A percentile compares a stretch with the other conserved stretches of the same genome.
Conservation (phyloP, 1,140 invertebrate genomes). For the Drosophila equinoxialis region DNA sequence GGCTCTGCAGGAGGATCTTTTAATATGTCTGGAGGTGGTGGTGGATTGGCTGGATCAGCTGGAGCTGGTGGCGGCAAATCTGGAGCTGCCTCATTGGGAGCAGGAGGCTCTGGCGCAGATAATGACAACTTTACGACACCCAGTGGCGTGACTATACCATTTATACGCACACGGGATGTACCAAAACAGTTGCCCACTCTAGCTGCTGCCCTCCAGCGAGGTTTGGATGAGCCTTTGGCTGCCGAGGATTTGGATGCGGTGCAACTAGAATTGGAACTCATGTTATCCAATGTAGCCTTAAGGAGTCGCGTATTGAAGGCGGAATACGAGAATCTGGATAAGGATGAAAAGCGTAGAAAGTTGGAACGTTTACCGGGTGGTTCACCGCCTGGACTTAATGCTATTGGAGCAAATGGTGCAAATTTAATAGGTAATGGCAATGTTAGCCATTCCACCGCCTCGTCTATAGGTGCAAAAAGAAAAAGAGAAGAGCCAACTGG, state of each 20-base stretch:
- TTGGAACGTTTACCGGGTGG: slow-evolving; percentile 77
- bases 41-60: slow-evolving; percentile 37
- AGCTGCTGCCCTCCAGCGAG: slow-evolving; percentile 85
- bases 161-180: slow-evolving; percentile 83
- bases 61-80: slow-evolving; percentile 56
- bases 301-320: slow-evolving; percentile 89
- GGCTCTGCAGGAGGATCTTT: slow-evolving; percentile 16
- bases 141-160: slow-evolving; percentile 79
- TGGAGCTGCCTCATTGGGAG: slow-evolving; percentile 4
- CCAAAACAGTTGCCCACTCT: slow-evolving; percentile 85
- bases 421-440: slow-evolving; percentile 46
- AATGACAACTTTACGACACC: slow-evolving; percentile 45
- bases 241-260: slow-evolving; percentile 94
- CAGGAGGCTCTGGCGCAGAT: slow-evolving; percentile 16
- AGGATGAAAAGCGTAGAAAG: slow-evolving; percentile 87
- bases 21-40: slow-evolving; percentile 1
- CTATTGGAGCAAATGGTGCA: slow-evolving; percentile 35
- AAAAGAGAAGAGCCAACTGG: slow-evolving; percentile 84
- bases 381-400: slow-evolving; percentile 61
- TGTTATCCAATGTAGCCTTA: slow-evolving; percentile 91
- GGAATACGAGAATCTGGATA: slow-evolving; percentile 89
- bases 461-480: slow-evolving; percentile 78
- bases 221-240: slow-evolving; percentile 86
- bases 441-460: slow-evolving; percentile 50
- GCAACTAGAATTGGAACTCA: slow-evolving; percentile 93